These are phyloP conservation scores for Campaea margaritaria DNA, from an alignment of 2,888 invertebrate genomes.

Conservation along the genomic window DNA sequence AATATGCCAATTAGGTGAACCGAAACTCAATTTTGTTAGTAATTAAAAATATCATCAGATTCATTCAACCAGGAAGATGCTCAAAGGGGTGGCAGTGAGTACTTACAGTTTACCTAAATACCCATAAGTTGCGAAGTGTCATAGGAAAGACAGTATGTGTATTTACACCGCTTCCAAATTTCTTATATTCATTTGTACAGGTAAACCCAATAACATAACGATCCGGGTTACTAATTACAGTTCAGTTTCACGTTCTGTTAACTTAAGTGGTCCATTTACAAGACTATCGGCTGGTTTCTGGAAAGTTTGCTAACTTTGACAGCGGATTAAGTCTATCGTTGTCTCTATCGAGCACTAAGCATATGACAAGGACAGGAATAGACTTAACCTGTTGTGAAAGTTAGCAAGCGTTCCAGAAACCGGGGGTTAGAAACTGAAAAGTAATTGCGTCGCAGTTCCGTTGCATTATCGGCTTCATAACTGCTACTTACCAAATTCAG, in stretches of 20 bases:
- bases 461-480: background rate
- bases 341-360: too few relatives aligned
- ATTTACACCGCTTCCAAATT: constrained; percentile 23
- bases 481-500: too few relatives aligned
- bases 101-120: constrained; percentile 34
- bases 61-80: background rate
- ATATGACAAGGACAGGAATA: too few relatives aligned
- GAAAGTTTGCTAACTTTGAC: too few relatives aligned
- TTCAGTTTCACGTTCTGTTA: background rate
- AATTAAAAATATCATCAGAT: constrained; percentile 27
- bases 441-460: background rate
- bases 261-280: too few relatives aligned
- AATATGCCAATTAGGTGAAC: constrained; percentile 33
- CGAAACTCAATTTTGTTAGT: constrained; percentile 29
- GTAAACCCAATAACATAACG: background rate
- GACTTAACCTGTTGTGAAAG: too few relatives aligned
- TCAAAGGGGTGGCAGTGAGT: constrained; percentile 15
- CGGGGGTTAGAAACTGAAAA: background rate
- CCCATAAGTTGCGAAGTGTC: constrained; percentile 16
- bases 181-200: constrained; percentile 11
- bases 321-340: too few relatives aligned
- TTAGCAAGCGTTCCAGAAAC: too few relatives aligned
- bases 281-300: too few relatives aligned
- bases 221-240: background rate
- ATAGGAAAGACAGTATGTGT: constrained; percentile 23